A percentile compares a stretch with the other conserved stretches of the same genome.
phyloP scores from a whole-genome alignment of 2,797 vertebrate genomes.

The Halcyon badia region DNA sequence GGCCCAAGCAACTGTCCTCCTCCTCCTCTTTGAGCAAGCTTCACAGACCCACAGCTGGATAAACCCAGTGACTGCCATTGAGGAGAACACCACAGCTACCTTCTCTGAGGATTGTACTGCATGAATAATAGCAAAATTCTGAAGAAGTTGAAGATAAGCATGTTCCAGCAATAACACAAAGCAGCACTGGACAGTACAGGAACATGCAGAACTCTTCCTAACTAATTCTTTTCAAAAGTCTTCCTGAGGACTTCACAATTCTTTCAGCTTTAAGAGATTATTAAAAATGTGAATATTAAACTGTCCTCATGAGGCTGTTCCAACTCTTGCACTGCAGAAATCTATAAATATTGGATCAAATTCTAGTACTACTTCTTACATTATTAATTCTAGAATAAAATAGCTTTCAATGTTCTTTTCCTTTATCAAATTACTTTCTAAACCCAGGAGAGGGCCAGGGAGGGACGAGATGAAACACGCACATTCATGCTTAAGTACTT shows the following conservation, averaged over 20 bases:
- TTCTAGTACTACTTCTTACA: neutral
- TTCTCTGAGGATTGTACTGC: neutral
- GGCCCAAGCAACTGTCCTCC: neutral
- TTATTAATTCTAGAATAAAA: constrained; percentile 40
- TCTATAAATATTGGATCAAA: constrained; percentile 47
- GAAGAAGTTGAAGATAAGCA: neutral
- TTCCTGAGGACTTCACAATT: neutral
- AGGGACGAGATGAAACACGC: neutral
- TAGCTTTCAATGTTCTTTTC: neutral
- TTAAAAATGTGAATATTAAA: neutral
- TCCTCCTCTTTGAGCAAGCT: neutral
- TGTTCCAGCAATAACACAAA: neutral
- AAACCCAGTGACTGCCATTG: neutral
- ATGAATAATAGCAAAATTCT: neutral
- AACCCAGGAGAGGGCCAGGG: neutral
- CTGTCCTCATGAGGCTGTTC: neutral
- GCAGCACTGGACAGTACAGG: neutral
- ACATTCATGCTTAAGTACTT: neutral
- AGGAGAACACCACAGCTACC: rapidly evolving
- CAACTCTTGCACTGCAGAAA: neutral
- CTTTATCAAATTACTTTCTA: constrained; percentile 8
- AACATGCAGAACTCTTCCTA: neutral
- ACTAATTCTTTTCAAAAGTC: neutral
- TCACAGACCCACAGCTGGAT: neutral
- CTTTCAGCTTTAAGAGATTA: neutral